Percentiles rank a stretch among this genome's conserved stretches.
Conservation (phyloP, 2,888 invertebrate species). For the Acleris literana region DNA sequence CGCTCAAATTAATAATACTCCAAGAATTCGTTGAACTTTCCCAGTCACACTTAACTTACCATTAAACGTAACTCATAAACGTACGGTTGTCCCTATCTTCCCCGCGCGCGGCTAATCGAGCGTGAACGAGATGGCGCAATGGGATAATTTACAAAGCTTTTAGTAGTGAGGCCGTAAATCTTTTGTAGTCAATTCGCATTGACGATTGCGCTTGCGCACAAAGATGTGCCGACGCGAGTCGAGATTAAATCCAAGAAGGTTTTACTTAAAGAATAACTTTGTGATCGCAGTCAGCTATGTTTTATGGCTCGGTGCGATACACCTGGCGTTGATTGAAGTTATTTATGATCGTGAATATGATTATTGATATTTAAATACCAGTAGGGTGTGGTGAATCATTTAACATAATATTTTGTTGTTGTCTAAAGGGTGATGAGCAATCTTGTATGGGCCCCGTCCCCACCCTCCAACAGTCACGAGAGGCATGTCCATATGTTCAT, state of each 20-base stretch:
- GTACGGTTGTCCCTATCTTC: slow-evolving; percentile 41
- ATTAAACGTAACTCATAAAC: slow-evolving; percentile 28
- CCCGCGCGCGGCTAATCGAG: slow-evolving; percentile 34
- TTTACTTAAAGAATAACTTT: slow-evolving; percentile 16
- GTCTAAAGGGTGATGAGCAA: too few species aligned
- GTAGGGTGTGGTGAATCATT: too few species aligned
- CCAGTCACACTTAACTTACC: slow-evolving; percentile 36
- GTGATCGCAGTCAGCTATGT: neutral
- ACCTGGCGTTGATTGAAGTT: slow-evolving; percentile 5
- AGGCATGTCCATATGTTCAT: too few species aligned
- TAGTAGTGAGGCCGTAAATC: slow-evolving; percentile 66
- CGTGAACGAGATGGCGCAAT: slow-evolving; percentile 50
- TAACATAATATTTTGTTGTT: too few species aligned
- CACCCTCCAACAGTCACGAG: too few species aligned
- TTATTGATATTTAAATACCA: too few species aligned
- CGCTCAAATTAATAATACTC: slow-evolving; percentile 33
- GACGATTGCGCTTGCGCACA: slow-evolving; percentile 62
- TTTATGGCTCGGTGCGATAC: neutral
- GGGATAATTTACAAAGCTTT: slow-evolving; percentile 66
- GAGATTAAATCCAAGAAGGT: slow-evolving; percentile 28
- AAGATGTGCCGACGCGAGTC: slow-evolving; percentile 52
- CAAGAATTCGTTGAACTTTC: slow-evolving; percentile 37
- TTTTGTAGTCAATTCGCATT: slow-evolving; percentile 63
- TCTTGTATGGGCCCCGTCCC: too few species aligned
- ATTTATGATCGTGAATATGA: neutral